A percentile compares a stretch with the other conserved stretches of the same genome.
Evolutionary conservation across 2,113 vertebrate genomes (phyloP).

Genomic region (Bujurquina vittata): DNA sequence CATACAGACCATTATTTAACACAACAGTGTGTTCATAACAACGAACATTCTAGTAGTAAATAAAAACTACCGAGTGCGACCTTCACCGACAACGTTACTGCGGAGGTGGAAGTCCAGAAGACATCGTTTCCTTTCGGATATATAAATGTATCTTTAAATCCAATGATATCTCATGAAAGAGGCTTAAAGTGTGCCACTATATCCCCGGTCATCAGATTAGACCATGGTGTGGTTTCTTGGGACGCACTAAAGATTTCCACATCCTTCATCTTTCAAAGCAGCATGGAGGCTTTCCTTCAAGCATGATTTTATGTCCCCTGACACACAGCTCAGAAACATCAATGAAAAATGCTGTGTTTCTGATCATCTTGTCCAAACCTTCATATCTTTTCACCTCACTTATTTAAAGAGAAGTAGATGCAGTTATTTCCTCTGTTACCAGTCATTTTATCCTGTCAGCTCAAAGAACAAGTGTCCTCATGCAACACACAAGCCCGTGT

Average conservation of each 20-base stretch:
- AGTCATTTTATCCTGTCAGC: neutral
- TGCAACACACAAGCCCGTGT: neutral
- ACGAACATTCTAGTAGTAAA: too few relatives aligned
- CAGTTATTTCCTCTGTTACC: neutral
- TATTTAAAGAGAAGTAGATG: neutral
- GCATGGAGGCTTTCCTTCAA: slow-evolving; percentile 9
- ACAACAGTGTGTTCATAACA: too few relatives aligned
- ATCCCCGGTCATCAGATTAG: slow-evolving; percentile 17
- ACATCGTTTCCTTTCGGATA: neutral
- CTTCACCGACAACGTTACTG: too few relatives aligned
- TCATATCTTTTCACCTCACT: neutral
- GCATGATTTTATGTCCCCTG: neutral
- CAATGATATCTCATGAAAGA: neutral
- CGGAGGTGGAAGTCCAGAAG: neutral
- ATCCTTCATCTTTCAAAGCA: slow-evolving; percentile 36
- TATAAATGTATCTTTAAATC: neutral
- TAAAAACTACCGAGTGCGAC: too few relatives aligned
- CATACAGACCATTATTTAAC: too few relatives aligned
- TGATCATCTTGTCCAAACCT: neutral
- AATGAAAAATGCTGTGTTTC: neutral
- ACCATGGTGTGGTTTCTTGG: neutral
- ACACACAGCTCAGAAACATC: slow-evolving; percentile 17
- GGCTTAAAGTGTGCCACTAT: neutral
- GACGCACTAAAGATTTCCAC: slow-evolving; percentile 20
- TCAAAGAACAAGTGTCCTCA: neutral